Base-by-base conservation (phyloP, 1,140 invertebrate species). In the Sipha flava region DNA sequence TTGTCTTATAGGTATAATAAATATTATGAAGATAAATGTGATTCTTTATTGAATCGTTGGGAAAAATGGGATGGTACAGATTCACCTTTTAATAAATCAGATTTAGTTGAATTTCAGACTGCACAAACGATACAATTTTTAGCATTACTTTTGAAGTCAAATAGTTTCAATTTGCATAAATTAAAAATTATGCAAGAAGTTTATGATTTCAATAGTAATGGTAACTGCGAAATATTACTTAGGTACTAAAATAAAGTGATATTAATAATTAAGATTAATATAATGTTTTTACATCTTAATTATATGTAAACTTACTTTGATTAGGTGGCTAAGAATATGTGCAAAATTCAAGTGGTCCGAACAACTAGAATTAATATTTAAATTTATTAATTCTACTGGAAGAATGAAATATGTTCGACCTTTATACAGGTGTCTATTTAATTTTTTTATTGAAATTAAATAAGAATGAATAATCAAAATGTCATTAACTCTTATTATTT, bases 401-500 rank as follows among this genome's bases (percentile, higher is more conserved):
- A 89, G 96, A 80, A 94, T 97, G 92, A 97, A 97, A 84, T 97
- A 91, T 87, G 91, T 94, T 0, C 87, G 93, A 64, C 94, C 95
- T 18, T 88, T 97, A 62, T 97, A 95, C 85, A 88, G 86, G 88
- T 89, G n/a, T n/a, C n/a, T n/a, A n/a, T n/a, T n/a, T n/a, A 83
- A 29, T 29, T 34, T 4, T 10, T 54, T 45, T n/a, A n/a, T 37
- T 62, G 3, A 54, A 21, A 54, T 26, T 21, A 4, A 14, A 57
- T 66, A 23, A 37, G 9, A 52, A 3, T 5, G 23, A 68, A 37
- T 66, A 3, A 64, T 16, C 62, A 37, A 37, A 31, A 23, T 66
- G 5, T 49, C 23, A 34, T 45, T 47, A 3, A 49, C 3, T 77
- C 54, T 81, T 47, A 23, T 81, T 34, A 2, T 52, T 80, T 81